Conservation (phyloP, 2,797 vertebrate genomes). For the Apogon talboti region DNA sequence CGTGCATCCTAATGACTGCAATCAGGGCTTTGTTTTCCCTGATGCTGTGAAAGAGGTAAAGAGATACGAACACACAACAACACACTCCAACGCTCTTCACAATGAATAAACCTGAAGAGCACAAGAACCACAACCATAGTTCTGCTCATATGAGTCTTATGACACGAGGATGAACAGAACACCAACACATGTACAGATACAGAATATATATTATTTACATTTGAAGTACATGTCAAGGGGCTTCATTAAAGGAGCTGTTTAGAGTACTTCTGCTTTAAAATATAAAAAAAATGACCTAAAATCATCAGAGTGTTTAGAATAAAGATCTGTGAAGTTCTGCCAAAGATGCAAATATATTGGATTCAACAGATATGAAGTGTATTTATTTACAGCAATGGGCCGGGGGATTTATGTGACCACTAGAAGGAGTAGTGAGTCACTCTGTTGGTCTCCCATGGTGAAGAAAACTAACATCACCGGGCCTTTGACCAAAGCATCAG, state of each 20-base stretch:
- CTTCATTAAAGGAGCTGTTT: slow-evolving; percentile 22
- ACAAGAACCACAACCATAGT: slow-evolving; percentile 25
- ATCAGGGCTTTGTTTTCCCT: slow-evolving; percentile 79
- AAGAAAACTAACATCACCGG: too few relatives aligned
- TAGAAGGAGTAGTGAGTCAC: too few relatives aligned
- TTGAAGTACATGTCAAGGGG: slow-evolving; percentile 24
- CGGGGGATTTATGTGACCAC: too few relatives aligned
- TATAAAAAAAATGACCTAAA: too few relatives aligned
- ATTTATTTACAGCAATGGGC: too few relatives aligned
- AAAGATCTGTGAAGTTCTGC: too few relatives aligned
- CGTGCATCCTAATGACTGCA: slow-evolving; percentile 77
- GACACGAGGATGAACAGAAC: neutral
- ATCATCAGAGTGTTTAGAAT: too few relatives aligned
- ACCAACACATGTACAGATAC: slow-evolving; percentile 12
- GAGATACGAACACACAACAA: slow-evolving; percentile 39
- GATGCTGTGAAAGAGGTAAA: slow-evolving; percentile 48
- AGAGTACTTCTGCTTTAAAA: neutral
- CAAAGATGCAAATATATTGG: too few relatives aligned
- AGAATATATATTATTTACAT: slow-evolving; percentile 16
- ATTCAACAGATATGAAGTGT: too few relatives aligned
- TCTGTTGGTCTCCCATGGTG: too few relatives aligned
- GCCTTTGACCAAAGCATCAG: too few relatives aligned
- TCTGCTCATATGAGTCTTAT: slow-evolving; percentile 16
- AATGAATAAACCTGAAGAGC: slow-evolving; percentile 64
- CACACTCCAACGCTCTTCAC: slow-evolving; percentile 56